Conservation (phyloP, 92 coral and sea anemone genomes). For the Actinernus sp. region DNA sequence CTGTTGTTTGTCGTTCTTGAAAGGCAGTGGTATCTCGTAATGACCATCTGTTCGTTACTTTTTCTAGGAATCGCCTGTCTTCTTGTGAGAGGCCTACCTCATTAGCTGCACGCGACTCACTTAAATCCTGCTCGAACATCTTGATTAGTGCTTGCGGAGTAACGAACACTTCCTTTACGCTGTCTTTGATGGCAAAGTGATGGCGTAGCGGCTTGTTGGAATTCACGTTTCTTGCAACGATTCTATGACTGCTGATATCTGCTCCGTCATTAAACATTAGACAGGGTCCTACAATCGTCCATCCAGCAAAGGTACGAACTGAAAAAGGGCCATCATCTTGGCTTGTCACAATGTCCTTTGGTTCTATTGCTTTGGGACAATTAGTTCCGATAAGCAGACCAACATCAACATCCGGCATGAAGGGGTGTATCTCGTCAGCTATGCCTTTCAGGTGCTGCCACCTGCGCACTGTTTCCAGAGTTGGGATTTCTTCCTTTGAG, state of each 20-base stretch:
- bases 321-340: constrained; percentile 43
- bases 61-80: constrained; percentile 43
- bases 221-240: constrained; percentile 26
- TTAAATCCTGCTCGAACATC: constrained; percentile 57
- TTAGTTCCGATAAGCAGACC: constrained; percentile 52
- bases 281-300: constrained; percentile 58
- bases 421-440: constrained; percentile 13
- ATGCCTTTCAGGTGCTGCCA: constrained; percentile 39
- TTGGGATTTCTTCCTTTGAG: constrained; percentile 29
- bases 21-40: no score
- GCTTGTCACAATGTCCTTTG: constrained; percentile 29
- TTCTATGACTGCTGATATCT: constrained; percentile 28
- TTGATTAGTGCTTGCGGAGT: constrained; percentile 39
- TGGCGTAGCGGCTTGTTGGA: constrained; percentile 16
- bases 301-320: constrained; percentile 46
- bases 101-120: constrained; percentile 21
- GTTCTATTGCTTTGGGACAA: constrained; percentile 58
- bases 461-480: constrained; percentile 13
- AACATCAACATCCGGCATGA: constrained; percentile 13
- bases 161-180: constrained; percentile 41
- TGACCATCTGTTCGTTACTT: constrained; percentile 20
- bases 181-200: constrained; percentile 44
- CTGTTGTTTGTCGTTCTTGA: no score
- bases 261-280: background rate
- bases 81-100: constrained; percentile 28